Conservation (phyloP, 1,140 invertebrate species). For the Sitophilus oryzae region DNA sequence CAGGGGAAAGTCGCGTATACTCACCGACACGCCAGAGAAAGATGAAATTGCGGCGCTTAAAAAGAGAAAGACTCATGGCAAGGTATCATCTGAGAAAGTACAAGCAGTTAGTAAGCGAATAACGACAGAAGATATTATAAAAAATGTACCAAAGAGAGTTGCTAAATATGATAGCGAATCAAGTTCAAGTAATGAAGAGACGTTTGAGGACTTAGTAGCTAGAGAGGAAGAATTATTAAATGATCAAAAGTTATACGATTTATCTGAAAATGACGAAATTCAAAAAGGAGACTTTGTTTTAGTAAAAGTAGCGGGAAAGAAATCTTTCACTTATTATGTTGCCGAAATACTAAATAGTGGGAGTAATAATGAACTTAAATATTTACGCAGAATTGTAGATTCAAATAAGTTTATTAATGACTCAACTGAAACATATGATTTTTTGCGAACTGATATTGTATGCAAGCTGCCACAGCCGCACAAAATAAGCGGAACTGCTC, state of each 20-base stretch:
- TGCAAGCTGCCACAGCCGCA: too few relatives aligned
- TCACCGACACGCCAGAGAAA: not conserved
- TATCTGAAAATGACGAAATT: not conserved
- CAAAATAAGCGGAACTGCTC: not conserved
- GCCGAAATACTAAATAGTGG: not conserved
- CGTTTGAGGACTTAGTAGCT: too few relatives aligned
- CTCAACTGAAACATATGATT: too few relatives aligned
- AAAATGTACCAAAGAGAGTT: not conserved
- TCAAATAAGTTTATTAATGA: not conserved
- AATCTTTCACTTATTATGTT: slow-evolving; percentile 1
- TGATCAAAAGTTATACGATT: not conserved
- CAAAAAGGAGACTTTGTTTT: too few relatives aligned
- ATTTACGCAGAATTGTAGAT: not conserved
- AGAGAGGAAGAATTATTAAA: not conserved
- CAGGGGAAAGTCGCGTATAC: not conserved
- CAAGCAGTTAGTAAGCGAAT: too few relatives aligned
- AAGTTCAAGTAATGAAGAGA: too few relatives aligned
- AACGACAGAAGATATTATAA: not conserved
- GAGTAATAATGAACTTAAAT: not conserved
- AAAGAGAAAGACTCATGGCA: too few relatives aligned
- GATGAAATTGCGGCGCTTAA: too few relatives aligned
- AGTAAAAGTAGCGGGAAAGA: too few relatives aligned
- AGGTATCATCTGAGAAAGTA: too few relatives aligned
- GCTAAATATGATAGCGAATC: not conserved
- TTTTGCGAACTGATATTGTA: too few relatives aligned